Evolutionary conservation across 2,797 vertebrate species (phyloP), one percentile per base, ranked within the genome.

Genomic region (Cyclopterus lumpus): DNA sequence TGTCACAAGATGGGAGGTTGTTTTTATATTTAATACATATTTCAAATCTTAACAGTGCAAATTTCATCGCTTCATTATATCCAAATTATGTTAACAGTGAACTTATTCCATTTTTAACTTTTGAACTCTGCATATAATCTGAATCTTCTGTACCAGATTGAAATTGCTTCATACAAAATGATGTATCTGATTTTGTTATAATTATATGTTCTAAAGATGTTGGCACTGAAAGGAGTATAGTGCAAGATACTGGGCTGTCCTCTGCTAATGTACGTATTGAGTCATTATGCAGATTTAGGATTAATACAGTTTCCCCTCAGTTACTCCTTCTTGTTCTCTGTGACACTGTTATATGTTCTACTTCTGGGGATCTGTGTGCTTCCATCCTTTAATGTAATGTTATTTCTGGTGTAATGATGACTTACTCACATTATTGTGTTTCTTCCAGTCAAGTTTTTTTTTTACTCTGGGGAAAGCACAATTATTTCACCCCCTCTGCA

Each of bases 1-100:
- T 73, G 53, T 79, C 70, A 59, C 30, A 60, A 61, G 46, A 73
- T 38, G 60, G 44, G 49, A 58, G 51, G 26, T 46, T 63, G 59
- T 72, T 75, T 80, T 64, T 24, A 59, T 70, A 69, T 8, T 70
- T 11, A 85, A 73, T 63, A 73, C 59, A 34, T 59, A 64, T 87
- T 88, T 78, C 20, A 78, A 7, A 64, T 71, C 24, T 42, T 16
- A 3, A 14, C 30, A 48, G 57, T 77, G 26, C 74, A 59, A n/a
- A 71, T 69, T 51, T 9, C 2, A 68, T 72, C 2, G 0, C 18
- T 28, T 77, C 11, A 61, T 86, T 60, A 69, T 15, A 65, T 74
- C 51, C 53, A 14, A 28, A 28, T 55, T 44, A 22, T 70, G 18
- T 36, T 44, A 59, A 48, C 40, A 36, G n/a, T 22, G 24, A 62